phyloP scores from a whole-genome alignment of 1,140 invertebrate species.

The Drosophila sp. region DNA sequence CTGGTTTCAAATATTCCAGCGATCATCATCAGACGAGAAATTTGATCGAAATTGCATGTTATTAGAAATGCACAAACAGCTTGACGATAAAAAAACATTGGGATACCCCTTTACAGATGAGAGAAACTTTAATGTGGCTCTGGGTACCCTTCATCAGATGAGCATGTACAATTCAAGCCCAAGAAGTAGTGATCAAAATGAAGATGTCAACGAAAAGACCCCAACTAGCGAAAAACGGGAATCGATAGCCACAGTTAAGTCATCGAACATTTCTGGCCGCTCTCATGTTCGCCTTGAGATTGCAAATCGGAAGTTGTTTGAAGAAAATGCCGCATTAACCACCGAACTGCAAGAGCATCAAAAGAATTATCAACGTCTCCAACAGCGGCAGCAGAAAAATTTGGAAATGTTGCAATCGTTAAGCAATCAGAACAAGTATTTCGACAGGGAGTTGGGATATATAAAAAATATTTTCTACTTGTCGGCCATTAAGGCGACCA shows the following conservation, averaged over 20 bases:
- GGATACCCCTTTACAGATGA: constrained; percentile 61
- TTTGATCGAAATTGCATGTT: constrained; percentile 66
- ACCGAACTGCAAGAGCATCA: constrained; percentile 26
- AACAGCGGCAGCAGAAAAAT: not conserved
- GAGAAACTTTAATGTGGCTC: constrained; percentile 31
- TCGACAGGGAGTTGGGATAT: constrained; percentile 28
- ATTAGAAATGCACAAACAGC: constrained; percentile 58
- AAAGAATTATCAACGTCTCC: not conserved
- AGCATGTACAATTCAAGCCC: not conserved
- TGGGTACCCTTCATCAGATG: constrained; percentile 38
- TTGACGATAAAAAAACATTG: constrained; percentile 43
- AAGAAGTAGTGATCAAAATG: not conserved
- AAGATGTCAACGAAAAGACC: too few species aligned
- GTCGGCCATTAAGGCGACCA: constrained; percentile 24
- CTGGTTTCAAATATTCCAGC: constrained; percentile 62
- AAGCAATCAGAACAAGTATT: not conserved
- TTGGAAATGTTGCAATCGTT: not conserved
- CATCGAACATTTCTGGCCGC: not conserved
- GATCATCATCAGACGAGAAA: constrained; percentile 38
- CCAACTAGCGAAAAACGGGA: not conserved
- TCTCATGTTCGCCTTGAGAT: not conserved
- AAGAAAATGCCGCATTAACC: constrained; percentile 24
- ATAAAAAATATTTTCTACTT: constrained; percentile 45
- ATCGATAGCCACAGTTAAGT: not conserved
- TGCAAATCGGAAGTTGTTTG: constrained; percentile 17